Evolutionary conservation across 1,140 invertebrate genomes (phyloP).

Genomic region (Calephelis virginiensis): DNA sequence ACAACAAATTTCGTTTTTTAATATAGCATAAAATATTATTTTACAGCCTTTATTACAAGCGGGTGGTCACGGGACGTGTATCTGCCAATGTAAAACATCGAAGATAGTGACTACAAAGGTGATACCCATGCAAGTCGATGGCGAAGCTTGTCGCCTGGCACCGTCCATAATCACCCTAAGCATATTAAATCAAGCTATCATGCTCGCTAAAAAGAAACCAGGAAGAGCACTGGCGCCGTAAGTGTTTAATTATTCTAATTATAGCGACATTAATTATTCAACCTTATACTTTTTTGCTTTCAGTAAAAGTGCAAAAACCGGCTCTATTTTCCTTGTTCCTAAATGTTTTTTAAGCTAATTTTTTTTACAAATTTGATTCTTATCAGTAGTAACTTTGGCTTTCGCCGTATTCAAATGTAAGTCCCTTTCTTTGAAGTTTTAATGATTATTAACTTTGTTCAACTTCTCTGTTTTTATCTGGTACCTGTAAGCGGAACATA

Average conservation of each 20-base stretch:
- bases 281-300: too few species aligned
- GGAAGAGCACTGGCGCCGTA: conserved; percentile 82
- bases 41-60: conserved; percentile 82
- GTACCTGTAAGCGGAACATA: too few species aligned
- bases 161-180: conserved; percentile 94
- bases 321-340: too few species aligned
- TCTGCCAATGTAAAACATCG: conserved; percentile 95
- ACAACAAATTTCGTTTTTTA: too few species aligned
- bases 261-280: not conserved
- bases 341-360: too few species aligned
- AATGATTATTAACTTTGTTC: too few species aligned
- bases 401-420: too few species aligned
- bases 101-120: conserved; percentile 93
- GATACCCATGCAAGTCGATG: conserved; percentile 97
- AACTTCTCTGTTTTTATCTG: too few species aligned
- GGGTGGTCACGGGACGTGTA: conserved; percentile 96
- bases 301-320: too few species aligned
- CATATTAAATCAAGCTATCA: conserved; percentile 93
- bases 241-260: conserved; percentile 51
- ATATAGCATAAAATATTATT: not conserved
- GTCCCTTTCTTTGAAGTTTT: too few species aligned
- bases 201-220: conserved; percentile 90
- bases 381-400: too few species aligned
- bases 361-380: too few species aligned
- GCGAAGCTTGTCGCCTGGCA: conserved; percentile 95